These are phyloP conservation scores for Lates japonicus DNA, from an alignment of 2,797 vertebrate species.

Conservation along the genomic window DNA sequence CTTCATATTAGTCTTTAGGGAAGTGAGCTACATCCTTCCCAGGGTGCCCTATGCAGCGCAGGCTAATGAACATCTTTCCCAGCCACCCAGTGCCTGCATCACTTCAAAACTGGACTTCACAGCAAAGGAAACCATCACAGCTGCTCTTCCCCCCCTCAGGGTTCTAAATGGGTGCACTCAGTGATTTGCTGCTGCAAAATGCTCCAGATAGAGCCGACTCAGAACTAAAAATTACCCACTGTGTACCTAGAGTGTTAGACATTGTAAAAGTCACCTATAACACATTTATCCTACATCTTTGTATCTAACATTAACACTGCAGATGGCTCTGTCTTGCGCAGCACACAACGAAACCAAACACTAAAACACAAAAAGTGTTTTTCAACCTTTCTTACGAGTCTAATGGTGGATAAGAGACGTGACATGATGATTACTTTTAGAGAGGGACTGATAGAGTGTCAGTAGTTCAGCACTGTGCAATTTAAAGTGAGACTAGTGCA, in stretches of 20 bases:
- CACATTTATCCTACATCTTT: constrained; percentile 5
- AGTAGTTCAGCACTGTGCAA: neutral
- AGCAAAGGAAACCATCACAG: constrained; percentile 53
- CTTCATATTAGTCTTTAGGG: constrained; percentile 55
- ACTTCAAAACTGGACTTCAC: constrained; percentile 62
- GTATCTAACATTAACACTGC: neutral
- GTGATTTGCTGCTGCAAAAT: constrained; percentile 60
- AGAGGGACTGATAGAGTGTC: neutral
- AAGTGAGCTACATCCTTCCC: constrained; percentile 67
- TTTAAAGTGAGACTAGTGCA: constrained; percentile 3
- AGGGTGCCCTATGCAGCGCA: constrained; percentile 35
- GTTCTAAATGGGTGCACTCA: constrained; percentile 55
- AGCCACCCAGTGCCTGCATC: constrained; percentile 49
- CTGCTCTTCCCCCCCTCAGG: constrained; percentile 39
- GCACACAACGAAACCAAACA: neutral
- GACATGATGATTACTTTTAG: neutral
- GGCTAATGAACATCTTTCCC: constrained; percentile 66
- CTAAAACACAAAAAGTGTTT: neutral
- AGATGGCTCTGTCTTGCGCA: neutral
- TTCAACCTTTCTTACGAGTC: neutral
- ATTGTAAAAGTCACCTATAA: constrained; percentile 28
- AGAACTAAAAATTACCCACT: constrained; percentile 50
- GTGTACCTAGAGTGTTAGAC: constrained; percentile 13
- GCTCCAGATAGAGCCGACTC: constrained; percentile 56
- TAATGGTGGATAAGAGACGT: neutral